phyloP scores from a whole-genome alignment of 1,140 invertebrate species.

The Drosophila busckii region DNA sequence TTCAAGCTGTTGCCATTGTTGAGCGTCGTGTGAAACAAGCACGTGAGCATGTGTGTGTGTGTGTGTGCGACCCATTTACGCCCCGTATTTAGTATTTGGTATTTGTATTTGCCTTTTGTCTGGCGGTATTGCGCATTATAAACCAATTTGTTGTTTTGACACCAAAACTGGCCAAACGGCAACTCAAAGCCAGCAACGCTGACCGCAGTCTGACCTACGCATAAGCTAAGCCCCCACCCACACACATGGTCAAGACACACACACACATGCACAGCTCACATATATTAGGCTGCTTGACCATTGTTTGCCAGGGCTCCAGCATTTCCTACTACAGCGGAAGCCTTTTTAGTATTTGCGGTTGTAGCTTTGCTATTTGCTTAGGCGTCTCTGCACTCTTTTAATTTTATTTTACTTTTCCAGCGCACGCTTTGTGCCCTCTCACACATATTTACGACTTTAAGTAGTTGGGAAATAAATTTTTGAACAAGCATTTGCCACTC shows the following conservation, averaged over 20 bases:
- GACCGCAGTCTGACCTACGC: conserved; percentile 27
- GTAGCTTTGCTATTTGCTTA: no score
- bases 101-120: conserved; percentile 25
- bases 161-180: conserved; percentile 21
- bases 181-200: background rate
- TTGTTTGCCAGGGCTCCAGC: no score
- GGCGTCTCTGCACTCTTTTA: no score
- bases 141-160: conserved; percentile 39
- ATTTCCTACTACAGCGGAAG: no score
- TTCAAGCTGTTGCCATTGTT: conserved; percentile 9
- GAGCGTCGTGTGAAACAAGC: no score
- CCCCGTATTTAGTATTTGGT: no score
- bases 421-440: no score
- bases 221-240: conserved; percentile 7
- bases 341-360: no score
- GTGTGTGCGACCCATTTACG: background rate
- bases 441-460: no score
- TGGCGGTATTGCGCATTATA: conserved; percentile 23
- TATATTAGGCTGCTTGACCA: background rate
- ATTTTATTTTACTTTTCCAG: no score
- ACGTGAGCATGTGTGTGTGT: background rate
- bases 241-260: conserved; percentile 4
- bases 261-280: background rate
- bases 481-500: no score
- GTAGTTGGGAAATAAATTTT: no score